These are phyloP conservation scores for Oreochromis grahami DNA, from an alignment of 2,797 vertebrate genomes.

Conservation along the genomic window DNA sequence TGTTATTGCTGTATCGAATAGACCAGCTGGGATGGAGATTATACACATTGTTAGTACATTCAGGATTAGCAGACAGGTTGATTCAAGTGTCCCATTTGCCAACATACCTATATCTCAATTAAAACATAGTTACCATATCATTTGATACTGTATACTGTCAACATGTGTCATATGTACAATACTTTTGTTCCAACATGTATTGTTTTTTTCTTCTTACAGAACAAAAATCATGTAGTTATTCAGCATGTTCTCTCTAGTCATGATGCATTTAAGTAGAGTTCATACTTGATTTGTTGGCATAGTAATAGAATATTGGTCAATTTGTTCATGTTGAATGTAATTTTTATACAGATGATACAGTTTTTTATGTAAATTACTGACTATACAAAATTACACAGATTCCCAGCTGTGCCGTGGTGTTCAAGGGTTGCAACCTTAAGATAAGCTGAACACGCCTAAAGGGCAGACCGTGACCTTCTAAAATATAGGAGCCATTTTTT, in stretches of 20 bases:
- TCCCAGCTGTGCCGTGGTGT: background rate
- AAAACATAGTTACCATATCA: background rate
- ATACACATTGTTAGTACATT: background rate
- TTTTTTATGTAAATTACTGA: background rate
- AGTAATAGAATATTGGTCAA: background rate
- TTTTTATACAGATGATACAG: background rate
- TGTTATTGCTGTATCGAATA: constrained; percentile 21
- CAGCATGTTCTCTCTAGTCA: background rate
- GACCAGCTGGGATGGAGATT: constrained; percentile 19
- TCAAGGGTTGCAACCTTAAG: constrained; percentile 7
- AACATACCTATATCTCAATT: background rate
- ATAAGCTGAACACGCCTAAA: background rate
- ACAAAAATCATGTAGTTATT: background rate
- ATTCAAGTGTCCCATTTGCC: constrained; percentile 18
- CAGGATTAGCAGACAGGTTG: constrained; percentile 10
- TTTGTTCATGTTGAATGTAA: background rate
- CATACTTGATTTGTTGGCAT: background rate
- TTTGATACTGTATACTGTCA: background rate
- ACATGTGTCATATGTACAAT: background rate
- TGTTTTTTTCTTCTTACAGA: background rate
- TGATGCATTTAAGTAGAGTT: background rate
- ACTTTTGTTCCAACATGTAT: background rate
- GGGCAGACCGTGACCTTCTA: constrained; percentile 24
- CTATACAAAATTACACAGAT: background rate
- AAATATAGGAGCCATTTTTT: constrained; percentile 19